phyloP scores from a whole-genome alignment of 2,888 invertebrate genomes.

The Drosophila histrio region DNA sequence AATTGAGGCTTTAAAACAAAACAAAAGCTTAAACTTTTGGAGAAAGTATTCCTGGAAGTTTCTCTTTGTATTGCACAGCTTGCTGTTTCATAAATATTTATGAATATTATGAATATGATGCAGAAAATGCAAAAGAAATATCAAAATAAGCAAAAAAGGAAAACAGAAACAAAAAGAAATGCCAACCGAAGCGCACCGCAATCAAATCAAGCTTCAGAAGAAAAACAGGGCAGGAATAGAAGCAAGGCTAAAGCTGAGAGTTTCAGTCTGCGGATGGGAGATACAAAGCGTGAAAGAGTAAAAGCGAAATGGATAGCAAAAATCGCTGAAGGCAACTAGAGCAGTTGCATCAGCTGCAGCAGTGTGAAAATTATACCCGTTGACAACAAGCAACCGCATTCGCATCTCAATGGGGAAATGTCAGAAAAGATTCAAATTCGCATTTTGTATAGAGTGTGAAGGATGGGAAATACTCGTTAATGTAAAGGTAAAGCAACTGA shows the following conservation, averaged over 20 bases:
- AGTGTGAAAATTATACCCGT: conserved; percentile 73
- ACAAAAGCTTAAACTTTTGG: neutral
- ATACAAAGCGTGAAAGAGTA: neutral
- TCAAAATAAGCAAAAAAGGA: conserved; percentile 32
- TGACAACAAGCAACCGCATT: conserved; percentile 54
- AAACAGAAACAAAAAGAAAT: conserved; percentile 16
- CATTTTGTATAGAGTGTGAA: conserved; percentile 27
- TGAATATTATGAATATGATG: conserved; percentile 62
- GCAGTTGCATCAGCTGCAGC: conserved; percentile 21
- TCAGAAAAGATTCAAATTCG: conserved; percentile 43
- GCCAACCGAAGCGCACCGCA: conserved; percentile 56
- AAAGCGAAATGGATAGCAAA: conserved; percentile 1
- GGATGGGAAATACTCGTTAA: neutral
- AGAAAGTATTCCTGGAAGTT: conserved; percentile 26
- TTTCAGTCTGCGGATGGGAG: neutral
- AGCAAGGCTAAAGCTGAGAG: conserved; percentile 19
- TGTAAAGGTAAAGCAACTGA: conserved; percentile 5
- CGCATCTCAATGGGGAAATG: conserved; percentile 4
- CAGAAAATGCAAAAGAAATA: conserved; percentile 55
- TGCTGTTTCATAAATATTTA: conserved; percentile 71
- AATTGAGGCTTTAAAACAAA: neutral
- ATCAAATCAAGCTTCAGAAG: conserved; percentile 68
- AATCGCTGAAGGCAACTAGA: conserved; percentile 23
- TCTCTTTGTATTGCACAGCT: conserved; percentile 34
- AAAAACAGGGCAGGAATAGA: neutral